A percentile compares a stretch with the other conserved stretches of the same genome.
phyloP scores from a whole-genome alignment of 2,888 invertebrate species.

The Drosophila hawaiiensis region DNA sequence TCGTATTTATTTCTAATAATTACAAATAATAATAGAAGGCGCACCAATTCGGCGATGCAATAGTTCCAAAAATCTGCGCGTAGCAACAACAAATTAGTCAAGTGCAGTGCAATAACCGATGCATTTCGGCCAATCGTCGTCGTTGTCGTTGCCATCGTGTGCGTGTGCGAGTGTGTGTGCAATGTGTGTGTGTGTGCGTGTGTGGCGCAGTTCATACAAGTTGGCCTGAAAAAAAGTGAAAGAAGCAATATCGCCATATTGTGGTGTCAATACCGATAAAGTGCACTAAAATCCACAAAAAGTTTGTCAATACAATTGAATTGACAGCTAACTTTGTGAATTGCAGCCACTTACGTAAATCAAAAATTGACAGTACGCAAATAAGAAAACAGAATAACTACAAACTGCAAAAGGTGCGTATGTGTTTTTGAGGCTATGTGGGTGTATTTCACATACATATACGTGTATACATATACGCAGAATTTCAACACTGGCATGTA shows the following conservation, averaged over 20 bases:
- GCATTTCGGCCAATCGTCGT: slow-evolving; percentile 49
- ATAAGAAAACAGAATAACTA: slow-evolving; percentile 46
- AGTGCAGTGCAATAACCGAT: slow-evolving; percentile 67
- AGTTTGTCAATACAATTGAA: slow-evolving; percentile 17
- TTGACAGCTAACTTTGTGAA: slow-evolving; percentile 13
- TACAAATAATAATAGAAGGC: slow-evolving; percentile 42
- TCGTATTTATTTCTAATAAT: slow-evolving; percentile 58
- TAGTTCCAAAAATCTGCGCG: slow-evolving; percentile 12
- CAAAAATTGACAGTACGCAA: slow-evolving; percentile 46
- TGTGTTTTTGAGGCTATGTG: slow-evolving; percentile 22
- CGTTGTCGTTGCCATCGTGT: slow-evolving; percentile 28
- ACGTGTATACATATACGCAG: slow-evolving; percentile 27
- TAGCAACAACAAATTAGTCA: slow-evolving; percentile 38
- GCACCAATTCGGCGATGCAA: slow-evolving; percentile 25
- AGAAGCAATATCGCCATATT: slow-evolving; percentile 76
- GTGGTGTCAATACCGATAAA: slow-evolving; percentile 64
- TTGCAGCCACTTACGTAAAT: slow-evolving; percentile 65
- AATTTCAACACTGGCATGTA: slow-evolving; percentile 25
- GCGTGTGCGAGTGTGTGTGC: slow-evolving; percentile 44
- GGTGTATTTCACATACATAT: slow-evolving; percentile 23
- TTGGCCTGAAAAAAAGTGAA: slow-evolving; percentile 68
- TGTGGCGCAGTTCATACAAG: slow-evolving; percentile 69
- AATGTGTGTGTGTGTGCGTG: slow-evolving; percentile 41
- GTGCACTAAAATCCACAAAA: slow-evolving; percentile 56
- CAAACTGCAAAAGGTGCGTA: slow-evolving; percentile 57